Evolutionary conservation across 2,888 invertebrate species (phyloP), one percentile per base, ranked within the genome.

Genomic region (Himalopsyche japonica): DNA sequence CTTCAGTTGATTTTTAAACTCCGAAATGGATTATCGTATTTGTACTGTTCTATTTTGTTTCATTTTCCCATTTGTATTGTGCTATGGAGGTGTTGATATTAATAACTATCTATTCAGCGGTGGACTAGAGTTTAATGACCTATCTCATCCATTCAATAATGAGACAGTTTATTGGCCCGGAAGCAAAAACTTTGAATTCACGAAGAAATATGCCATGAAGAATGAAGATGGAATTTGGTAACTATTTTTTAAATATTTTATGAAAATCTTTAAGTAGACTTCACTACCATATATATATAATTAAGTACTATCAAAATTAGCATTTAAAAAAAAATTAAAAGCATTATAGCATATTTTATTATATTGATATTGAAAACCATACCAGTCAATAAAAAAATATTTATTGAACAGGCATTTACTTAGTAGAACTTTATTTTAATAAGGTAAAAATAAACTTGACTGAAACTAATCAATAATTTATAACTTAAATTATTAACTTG

Each of bases 31-130:
- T 70, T 12, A 70, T 30, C 70, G 27, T 70, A 30, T 27, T 10
- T 70, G 27, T 30, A 24, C 20, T 12, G 15, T 70, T 27, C 30
- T 70, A 27, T 70, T 70, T 27, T 70, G 30, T 27, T 70, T 70
- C 30, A 27, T 24, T 12, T 70, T 70, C 20, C 27, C 70, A 15
- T 27, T 15, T 10, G 27, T 27, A 4, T 24, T 70, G 24, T 57
- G 57, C 12, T 1, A 27, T 27, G 30, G 12, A 15, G 70, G 24
- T 27, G 70, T 70, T 27, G 80, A 86, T 47, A 82, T 87, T 15
- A 87, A 86, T 76, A 86, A 87, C 76, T 85, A 79, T 32, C 76
- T 87, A 15, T 86, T 86, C 77, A 84, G 85, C 20, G 87, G 86
- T 6, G 84, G 85, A 10, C 70, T 86, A 37, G 86, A 87, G 76